Evolutionary conservation across 2,888 invertebrate species (phyloP).

Genomic region (Troilus luridus): DNA sequence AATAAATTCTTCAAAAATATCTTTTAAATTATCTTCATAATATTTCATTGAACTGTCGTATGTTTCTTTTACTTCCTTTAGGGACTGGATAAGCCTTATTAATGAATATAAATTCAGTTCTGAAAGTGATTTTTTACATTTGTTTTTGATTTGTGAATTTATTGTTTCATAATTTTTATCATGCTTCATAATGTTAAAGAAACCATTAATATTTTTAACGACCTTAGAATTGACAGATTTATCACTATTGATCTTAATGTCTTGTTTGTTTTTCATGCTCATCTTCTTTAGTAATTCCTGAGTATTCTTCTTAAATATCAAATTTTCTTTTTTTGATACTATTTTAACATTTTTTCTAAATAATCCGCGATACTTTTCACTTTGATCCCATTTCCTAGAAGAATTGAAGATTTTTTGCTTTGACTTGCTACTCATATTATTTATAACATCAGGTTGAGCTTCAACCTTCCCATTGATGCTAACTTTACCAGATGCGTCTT

Average conservation of each 20-base stretch:
- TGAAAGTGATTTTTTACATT: neutral
- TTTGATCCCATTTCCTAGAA: neutral
- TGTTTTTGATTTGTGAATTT: neutral
- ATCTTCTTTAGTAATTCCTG: neutral
- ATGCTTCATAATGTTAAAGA: conserved; percentile 13
- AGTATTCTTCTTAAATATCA: conserved; percentile 23
- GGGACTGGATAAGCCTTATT: neutral
- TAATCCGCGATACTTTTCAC: neutral
- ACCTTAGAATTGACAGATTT: neutral
- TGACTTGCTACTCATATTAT: conserved; percentile 1
- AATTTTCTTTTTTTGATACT: conserved; percentile 32
- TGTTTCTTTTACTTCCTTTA: neutral
- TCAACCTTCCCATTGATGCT: neutral
- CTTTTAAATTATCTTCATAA: conserved; percentile 32
- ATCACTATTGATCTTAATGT: neutral
- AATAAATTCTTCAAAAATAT: neutral
- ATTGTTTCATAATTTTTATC: neutral
- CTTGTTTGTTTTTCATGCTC: neutral
- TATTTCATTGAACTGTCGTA: neutral
- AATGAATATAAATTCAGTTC: neutral
- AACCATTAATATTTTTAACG: neutral
- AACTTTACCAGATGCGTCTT: neutral
- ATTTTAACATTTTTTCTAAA: neutral
- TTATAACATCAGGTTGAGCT: neutral
- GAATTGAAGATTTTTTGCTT: neutral